Evolutionary conservation across 1,140 invertebrate genomes (phyloP), one percentile per base, ranked within the genome.

Genomic region (Galleria mellonella): DNA sequence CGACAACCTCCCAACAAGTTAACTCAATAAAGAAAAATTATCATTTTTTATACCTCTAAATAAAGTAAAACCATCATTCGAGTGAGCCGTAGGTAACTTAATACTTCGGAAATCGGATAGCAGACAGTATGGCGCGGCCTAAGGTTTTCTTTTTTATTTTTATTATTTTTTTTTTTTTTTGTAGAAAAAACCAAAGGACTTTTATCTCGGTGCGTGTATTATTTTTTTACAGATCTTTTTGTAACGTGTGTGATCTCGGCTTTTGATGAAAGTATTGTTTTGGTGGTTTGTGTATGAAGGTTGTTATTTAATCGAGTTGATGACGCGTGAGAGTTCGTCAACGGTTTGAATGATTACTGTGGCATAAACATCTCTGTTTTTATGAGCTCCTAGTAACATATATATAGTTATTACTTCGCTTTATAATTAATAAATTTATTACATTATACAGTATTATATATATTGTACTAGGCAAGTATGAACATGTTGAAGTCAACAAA

Each of bases 101-200:
- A 82, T 84, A 79, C 67, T 46, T 66, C 62, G 64, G 79, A 79
- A 82, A 84, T 72, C 77, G 72, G 79, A 84, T 82, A 84, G 73
- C 74, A 84, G 79, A 84, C 77, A 79, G 79, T 84, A 78, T 84
- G 79, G 79, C 79, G 79, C 79, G 79, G 73, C 58, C 65, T 74
- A 67, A 71, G 75, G 54, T 74, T 81, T 78, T 73, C 63, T 78
- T 75, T 79, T 83, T 75, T 71, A 68, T 71, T 77, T 75, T 72
- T 71, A 46, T n/a, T 23, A 23, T 23, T 3, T 23, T 23, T 23
- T 32, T 55, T 55, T 51, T 52, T 72, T 77, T 81, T 75, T 69
- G 51, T 57, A 62, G 53, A 72, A 69, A 69, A 68, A 73, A 63
- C 53, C 60, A 72, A 76, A 76, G 73, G 70, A 75, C 65, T 78